A percentile compares a stretch with the other conserved stretches of the same genome.
These are phyloP conservation scores for Lapara coniferarum DNA, from an alignment of 2,888 invertebrate species.

Conservation along the genomic window DNA sequence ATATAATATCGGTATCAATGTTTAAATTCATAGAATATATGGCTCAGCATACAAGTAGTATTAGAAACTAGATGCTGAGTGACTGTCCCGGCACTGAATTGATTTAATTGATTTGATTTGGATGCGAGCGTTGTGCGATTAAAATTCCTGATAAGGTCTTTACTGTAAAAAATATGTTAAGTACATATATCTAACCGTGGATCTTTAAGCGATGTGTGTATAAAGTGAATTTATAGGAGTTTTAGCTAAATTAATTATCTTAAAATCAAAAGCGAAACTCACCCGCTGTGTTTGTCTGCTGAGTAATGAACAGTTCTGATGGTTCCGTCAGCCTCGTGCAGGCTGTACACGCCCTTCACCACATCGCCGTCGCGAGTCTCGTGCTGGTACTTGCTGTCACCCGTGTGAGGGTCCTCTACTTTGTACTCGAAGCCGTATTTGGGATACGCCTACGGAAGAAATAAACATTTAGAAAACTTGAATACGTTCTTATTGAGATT, in stretches of 20 bases:
- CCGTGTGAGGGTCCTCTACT: conserved; percentile 61
- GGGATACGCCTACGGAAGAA: conserved; percentile 31
- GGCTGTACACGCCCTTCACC: conserved; percentile 80
- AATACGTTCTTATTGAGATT: neutral
- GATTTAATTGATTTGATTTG: too few species aligned
- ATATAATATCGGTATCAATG: too few species aligned
- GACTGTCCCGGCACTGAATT: too few species aligned
- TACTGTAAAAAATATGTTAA: too few species aligned
- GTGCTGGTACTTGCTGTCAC: conserved; percentile 72
- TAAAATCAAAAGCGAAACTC: conserved; percentile 29
- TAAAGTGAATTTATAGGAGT: too few species aligned
- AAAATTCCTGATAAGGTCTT: too few species aligned
- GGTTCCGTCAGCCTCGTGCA: conserved; percentile 74
- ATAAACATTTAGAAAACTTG: neutral
- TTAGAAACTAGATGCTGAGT: too few species aligned
- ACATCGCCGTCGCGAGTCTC: conserved; percentile 79
- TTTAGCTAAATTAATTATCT: neutral
- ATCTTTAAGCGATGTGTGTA: too few species aligned
- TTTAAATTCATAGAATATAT: too few species aligned
- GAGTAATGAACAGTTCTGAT: conserved; percentile 46
- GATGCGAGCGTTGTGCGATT: too few species aligned
- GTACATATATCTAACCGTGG: too few species aligned
- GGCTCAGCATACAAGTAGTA: too few species aligned
- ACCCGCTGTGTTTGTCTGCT: conserved; percentile 54
- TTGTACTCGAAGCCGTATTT: conserved; percentile 40